These are phyloP conservation scores for Halictus ligatus DNA, from an alignment of 2,888 invertebrate genomes.

Conservation along the genomic window DNA sequence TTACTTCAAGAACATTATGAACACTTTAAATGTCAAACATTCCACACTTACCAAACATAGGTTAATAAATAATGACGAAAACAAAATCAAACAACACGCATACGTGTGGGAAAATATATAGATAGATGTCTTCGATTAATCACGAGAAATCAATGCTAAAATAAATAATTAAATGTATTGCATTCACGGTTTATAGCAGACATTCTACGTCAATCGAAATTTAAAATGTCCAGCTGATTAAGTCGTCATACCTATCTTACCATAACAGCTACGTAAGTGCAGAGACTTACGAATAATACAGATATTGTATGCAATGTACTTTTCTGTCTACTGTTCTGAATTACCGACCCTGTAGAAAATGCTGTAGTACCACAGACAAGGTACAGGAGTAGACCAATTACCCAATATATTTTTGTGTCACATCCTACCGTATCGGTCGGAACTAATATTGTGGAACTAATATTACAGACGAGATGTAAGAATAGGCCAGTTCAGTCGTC, in stretches of 20 bases:
- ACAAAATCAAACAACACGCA: not conserved
- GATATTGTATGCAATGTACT: too few relatives aligned
- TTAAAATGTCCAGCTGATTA: constrained; percentile 21
- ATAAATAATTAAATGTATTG: not conserved
- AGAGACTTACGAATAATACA: too few relatives aligned
- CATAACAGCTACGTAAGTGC: constrained; percentile 8
- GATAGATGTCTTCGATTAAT: not conserved
- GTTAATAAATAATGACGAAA: constrained; percentile 17
- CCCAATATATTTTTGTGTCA: too few relatives aligned
- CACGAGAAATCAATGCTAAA: not conserved
- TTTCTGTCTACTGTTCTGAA: too few relatives aligned
- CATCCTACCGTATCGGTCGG: too few relatives aligned
- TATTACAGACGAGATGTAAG: too few relatives aligned
- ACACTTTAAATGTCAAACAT: constrained; percentile 10
- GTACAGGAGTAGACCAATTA: too few relatives aligned
- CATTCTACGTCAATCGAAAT: constrained; percentile 15
- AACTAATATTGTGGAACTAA: too few relatives aligned
- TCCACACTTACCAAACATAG: not conserved
- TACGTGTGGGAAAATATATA: not conserved
- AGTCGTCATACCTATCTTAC: constrained; percentile 31
- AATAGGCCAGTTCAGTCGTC: too few relatives aligned
- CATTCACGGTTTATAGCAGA: not conserved
- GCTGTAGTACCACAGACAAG: too few relatives aligned
- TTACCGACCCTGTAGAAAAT: too few relatives aligned
- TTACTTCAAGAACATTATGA: constrained; percentile 2